Evolutionary conservation across 2,113 vertebrate species (phyloP).

Genomic region (Cisticola juncidis): DNA sequence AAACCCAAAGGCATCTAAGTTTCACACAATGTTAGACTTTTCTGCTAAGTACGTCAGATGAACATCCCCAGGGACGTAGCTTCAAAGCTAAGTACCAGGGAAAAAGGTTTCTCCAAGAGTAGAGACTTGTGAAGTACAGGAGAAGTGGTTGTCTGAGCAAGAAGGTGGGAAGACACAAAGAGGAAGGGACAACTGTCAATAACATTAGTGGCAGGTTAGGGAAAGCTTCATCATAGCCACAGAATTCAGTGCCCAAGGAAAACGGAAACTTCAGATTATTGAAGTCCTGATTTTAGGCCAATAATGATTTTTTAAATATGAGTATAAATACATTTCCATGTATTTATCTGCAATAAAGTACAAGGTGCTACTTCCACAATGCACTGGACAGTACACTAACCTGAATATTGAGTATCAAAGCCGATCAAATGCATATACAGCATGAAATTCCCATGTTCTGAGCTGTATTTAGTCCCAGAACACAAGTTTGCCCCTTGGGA

Average conservation of each 20-base stretch:
- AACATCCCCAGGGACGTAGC: background rate
- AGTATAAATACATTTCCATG: background rate
- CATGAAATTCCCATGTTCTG: background rate
- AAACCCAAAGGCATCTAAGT: constrained; percentile 4
- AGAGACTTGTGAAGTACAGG: background rate
- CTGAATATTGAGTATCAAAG: background rate
- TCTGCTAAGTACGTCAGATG: background rate
- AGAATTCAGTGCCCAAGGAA: background rate
- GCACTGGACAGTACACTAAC: background rate
- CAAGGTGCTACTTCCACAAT: background rate
- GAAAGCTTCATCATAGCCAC: background rate
- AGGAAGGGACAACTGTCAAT: background rate
- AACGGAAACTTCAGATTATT: background rate
- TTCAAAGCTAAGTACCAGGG: background rate
- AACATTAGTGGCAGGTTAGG: background rate
- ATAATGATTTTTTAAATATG: background rate
- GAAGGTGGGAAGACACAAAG: background rate
- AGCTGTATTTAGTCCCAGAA: background rate
- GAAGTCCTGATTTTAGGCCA: background rate
- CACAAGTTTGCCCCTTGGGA: background rate
- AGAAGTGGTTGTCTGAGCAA: background rate
- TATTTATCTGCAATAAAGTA: background rate
- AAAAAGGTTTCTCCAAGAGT: background rate
- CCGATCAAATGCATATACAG: background rate
- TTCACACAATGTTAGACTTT: background rate